phyloP scores from a whole-genome alignment of 2,888 invertebrate species.

The Fragum sueziense region DNA sequence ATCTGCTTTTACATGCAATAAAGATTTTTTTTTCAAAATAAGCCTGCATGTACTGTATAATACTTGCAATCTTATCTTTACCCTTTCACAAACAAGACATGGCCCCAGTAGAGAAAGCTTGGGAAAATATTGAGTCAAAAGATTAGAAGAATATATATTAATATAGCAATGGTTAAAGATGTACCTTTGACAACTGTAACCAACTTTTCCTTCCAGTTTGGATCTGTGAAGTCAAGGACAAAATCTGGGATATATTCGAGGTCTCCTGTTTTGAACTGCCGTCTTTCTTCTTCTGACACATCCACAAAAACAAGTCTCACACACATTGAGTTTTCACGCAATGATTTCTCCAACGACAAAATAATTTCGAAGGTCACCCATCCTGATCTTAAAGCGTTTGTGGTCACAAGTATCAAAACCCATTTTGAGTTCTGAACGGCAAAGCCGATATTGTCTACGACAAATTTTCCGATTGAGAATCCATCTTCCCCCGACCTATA shows the following conservation, averaged over 20 bases:
- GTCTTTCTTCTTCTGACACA: conserved; percentile 26
- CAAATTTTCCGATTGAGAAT: conserved; percentile 36
- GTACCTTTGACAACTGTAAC: conserved; percentile 38
- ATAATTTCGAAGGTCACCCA: conserved; percentile 51
- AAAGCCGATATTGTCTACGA: conserved; percentile 36
- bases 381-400: conserved; percentile 32
- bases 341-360: conserved; percentile 44
- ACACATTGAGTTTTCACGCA: conserved; percentile 39
- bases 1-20: too few species aligned
- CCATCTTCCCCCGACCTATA: conserved; percentile 22
- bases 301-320: conserved; percentile 38
- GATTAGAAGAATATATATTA: too few species aligned
- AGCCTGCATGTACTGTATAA: too few species aligned
- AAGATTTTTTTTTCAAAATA: too few species aligned
- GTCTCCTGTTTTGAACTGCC: conserved; percentile 33
- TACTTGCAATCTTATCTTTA: too few species aligned
- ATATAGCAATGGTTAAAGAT: too few species aligned
- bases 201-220: conserved; percentile 30
- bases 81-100: too few species aligned
- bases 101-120: too few species aligned
- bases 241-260: conserved; percentile 31
- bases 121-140: too few species aligned
- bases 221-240: conserved; percentile 36
- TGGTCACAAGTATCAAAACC: conserved; percentile 43
- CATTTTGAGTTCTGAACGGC: conserved; percentile 34